A percentile compares a stretch with the other conserved stretches of the same genome.
Conservation (phyloP, 2,888 invertebrate genomes). For the Diarsia brunnea region DNA sequence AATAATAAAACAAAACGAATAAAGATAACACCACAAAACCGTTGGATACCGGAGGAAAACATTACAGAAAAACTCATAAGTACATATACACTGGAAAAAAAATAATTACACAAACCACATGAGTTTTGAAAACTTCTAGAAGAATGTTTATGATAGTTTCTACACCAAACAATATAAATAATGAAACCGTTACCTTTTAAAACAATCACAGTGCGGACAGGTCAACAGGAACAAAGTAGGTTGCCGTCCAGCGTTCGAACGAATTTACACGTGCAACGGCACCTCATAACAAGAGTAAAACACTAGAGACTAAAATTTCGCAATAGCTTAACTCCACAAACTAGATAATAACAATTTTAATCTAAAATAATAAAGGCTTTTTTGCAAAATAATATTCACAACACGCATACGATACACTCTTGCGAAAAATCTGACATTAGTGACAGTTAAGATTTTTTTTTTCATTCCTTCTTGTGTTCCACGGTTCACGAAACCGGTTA, state of each 20-base stretch:
- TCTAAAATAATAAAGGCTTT: conserved; percentile 78
- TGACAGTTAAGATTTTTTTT: conserved; percentile 65
- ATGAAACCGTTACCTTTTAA: conserved; percentile 88
- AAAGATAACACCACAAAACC: conserved; percentile 45
- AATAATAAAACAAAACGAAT: conserved; percentile 57
- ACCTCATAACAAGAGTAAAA: conserved; percentile 77
- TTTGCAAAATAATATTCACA: conserved; percentile 85
- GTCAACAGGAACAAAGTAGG: conserved; percentile 87
- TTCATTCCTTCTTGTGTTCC: conserved; percentile 10
- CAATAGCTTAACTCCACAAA: conserved; percentile 72
- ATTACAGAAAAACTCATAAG: conserved; percentile 13
- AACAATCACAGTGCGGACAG: conserved; percentile 83
- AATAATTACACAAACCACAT: background rate
- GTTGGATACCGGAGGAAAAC: conserved; percentile 38
- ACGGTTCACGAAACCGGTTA: conserved; percentile 35
- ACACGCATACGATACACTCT: conserved; percentile 79
- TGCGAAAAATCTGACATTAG: conserved; percentile 71
- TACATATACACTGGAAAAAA: conserved; percentile 5
- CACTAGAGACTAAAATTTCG: conserved; percentile 78
- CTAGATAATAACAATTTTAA: conserved; percentile 76
- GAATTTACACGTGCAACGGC: conserved; percentile 77
- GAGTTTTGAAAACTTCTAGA: conserved; percentile 5
- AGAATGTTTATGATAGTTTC: conserved; percentile 29
- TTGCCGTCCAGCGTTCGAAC: conserved; percentile 76
- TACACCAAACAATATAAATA: conserved; percentile 61